Percentiles rank a stretch among this genome's conserved stretches.
Conservation (phyloP, 2,888 invertebrate genomes). For the Catocala nupta region DNA sequence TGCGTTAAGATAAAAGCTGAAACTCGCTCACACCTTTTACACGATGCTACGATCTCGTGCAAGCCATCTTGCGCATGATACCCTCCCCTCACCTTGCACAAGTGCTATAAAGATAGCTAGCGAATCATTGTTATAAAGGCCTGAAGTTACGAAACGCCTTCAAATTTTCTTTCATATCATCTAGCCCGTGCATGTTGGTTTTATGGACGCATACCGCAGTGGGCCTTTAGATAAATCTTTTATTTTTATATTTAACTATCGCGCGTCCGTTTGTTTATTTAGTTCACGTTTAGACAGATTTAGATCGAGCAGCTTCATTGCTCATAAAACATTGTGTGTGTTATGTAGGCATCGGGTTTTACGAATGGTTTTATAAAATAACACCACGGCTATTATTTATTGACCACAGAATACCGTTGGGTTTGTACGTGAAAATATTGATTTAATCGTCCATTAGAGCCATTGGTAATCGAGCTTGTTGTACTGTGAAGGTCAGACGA, state of each 20-base stretch:
- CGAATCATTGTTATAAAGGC: too few relatives aligned
- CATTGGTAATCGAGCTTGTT: too few relatives aligned
- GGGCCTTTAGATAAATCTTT: slow-evolving; percentile 19
- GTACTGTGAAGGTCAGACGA: too few relatives aligned
- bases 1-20: too few relatives aligned
- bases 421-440: background rate
- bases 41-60: too few relatives aligned
- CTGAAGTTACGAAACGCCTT: too few relatives aligned
- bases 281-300: slow-evolving; percentile 35
- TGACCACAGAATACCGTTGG: background rate
- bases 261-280: slow-evolving; percentile 34
- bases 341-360: slow-evolving; percentile 11
- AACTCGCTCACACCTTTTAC: too few relatives aligned
- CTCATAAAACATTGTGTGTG: slow-evolving; percentile 38
- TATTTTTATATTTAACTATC: slow-evolving; percentile 34
- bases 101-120: too few relatives aligned
- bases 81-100: too few relatives aligned
- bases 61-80: too few relatives aligned
- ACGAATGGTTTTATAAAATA: slow-evolving; percentile 11
- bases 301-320: slow-evolving; percentile 33
- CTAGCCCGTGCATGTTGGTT: too few relatives aligned
- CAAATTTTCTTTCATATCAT: too few relatives aligned
- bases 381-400: background rate
- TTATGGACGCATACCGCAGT: background rate
- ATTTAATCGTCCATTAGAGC: background rate